Base-by-base conservation (phyloP, 2,797 vertebrate genomes). In the Columba guinea region DNA sequence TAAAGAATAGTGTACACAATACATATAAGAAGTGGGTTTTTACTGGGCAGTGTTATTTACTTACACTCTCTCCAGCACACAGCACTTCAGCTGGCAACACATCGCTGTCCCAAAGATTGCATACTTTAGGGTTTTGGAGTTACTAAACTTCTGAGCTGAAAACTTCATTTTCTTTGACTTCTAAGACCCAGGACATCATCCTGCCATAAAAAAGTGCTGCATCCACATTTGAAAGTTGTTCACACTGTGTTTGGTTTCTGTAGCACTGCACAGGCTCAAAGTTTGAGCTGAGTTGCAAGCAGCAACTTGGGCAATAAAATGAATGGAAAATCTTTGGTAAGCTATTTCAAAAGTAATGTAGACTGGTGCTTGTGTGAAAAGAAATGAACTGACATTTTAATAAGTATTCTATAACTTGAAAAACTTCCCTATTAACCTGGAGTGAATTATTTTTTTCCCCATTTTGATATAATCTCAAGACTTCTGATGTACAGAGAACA, bases 401-500 rank as follows among this genome's bases (percentile, higher is more conserved):
- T 28, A 76, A 48, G 8, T 80, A 65, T 21, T 65, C 24, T 79
- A 0, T 85, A 85, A 85, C 58, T 46, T 6, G 7, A 52, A 63
- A 27, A 70, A 70, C 28, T 68, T 90, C 74, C 11, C 21, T 67
- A 12, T 63, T 89, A 71, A 53, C 13, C 11, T 83, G 27, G 32
- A 84, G 16, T 35, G 30, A 69, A 48, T 65, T 17, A 4, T n/a
- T 64, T 73, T 69, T 49, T 75, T 76, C 23, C 8, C 28, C 30
- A 41, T 91, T 92, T 90, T 91, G 68, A 9, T 91, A 5, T 77
- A 24, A 85, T 87, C 85, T 80, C 59, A 82, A 92, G 64, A 67
- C 13, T 75, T 91, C 59, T 86, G 67, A 70, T 79, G 78, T 70
- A 30, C 70, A 79, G 55, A 71, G 44, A 84, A 26, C 70, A 87